Percentiles rank a stretch among this genome's conserved stretches.
Evolutionary conservation across 2,113 vertebrate species (phyloP).

Genomic region (Cyanistes caeruleus): DNA sequence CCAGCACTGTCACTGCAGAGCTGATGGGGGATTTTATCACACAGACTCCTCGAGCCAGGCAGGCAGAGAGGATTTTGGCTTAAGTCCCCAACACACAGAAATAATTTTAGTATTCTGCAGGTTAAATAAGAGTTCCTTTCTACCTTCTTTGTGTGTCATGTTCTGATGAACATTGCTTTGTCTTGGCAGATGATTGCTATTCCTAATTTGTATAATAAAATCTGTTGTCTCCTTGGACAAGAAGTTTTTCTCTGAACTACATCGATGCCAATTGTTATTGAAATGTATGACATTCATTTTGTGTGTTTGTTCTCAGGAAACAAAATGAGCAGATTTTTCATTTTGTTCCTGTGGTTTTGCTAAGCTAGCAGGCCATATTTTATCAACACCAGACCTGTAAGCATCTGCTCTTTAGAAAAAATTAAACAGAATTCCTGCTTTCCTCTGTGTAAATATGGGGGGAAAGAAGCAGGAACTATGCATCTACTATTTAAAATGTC

Average conservation of each 20-base stretch:
- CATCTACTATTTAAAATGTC: neutral
- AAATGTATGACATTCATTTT: constrained; percentile 26
- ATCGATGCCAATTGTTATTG: neutral
- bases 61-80: neutral
- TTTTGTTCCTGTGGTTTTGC: constrained; percentile 10
- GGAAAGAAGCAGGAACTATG: neutral
- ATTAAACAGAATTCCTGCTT: neutral
- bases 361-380: constrained; percentile 26
- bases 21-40: neutral
- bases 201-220: constrained; percentile 48
- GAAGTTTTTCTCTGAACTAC: constrained; percentile 29
- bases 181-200: neutral
- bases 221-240: constrained; percentile 43
- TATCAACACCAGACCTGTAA: neutral
- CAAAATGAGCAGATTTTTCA: constrained; percentile 36
- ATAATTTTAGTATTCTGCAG: neutral
- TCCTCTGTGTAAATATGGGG: neutral
- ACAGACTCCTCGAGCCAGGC: accelerated
- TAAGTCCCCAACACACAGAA: neutral
- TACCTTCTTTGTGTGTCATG: neutral
- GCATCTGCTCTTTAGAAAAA: neutral
- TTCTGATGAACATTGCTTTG: neutral
- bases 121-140: neutral
- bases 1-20: neutral
- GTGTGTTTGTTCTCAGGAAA: constrained; percentile 44